Percentiles rank a stretch among this genome's conserved stretches.
Evolutionary conservation across 2,888 invertebrate species (phyloP).

Genomic region (Thecocarcelia acutangulata): DNA sequence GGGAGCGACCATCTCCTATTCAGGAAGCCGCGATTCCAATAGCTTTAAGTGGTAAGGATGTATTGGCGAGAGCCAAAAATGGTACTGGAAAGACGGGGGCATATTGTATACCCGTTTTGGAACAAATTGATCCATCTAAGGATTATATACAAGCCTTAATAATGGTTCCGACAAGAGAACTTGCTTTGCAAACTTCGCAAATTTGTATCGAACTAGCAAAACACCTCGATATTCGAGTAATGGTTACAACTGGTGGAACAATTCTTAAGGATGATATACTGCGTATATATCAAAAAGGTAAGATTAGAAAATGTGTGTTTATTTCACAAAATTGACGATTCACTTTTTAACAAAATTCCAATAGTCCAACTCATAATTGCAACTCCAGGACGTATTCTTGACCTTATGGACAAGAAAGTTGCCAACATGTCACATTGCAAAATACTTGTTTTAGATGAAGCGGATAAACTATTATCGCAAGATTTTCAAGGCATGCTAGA

Average conservation of each 20-base stretch:
- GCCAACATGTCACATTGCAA: constrained; percentile 98
- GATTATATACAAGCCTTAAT: constrained; percentile 98
- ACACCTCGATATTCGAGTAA: constrained; percentile 97
- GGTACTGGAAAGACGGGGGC: constrained; percentile 99
- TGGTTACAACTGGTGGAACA: constrained; percentile 99
- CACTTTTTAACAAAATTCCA: constrained; percentile 72
- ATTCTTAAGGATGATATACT: constrained; percentile 99
- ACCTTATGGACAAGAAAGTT: constrained; percentile 98
- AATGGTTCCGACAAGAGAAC: constrained; percentile 98
- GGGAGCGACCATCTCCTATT: constrained; percentile 99
- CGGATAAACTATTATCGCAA: constrained; percentile 98
- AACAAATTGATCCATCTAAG: constrained; percentile 94
- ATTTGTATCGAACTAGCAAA: constrained; percentile 99
- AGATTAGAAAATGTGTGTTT: background rate
- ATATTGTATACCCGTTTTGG: constrained; percentile 98
- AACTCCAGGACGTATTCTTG: constrained; percentile 99
- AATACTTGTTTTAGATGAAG: constrained; percentile 98
- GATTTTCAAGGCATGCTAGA: constrained; percentile 99
- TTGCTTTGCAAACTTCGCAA: constrained; percentile 99
- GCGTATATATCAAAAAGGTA: constrained; percentile 98
- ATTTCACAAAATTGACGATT: constrained; percentile 10
- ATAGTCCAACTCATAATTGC: constrained; percentile 98
- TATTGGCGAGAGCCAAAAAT: constrained; percentile 99
- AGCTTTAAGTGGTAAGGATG: constrained; percentile 98
- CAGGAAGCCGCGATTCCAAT: constrained; percentile 99